phyloP scores from a whole-genome alignment of 2,113 vertebrate genomes.

The Crotalus helleri region DNA sequence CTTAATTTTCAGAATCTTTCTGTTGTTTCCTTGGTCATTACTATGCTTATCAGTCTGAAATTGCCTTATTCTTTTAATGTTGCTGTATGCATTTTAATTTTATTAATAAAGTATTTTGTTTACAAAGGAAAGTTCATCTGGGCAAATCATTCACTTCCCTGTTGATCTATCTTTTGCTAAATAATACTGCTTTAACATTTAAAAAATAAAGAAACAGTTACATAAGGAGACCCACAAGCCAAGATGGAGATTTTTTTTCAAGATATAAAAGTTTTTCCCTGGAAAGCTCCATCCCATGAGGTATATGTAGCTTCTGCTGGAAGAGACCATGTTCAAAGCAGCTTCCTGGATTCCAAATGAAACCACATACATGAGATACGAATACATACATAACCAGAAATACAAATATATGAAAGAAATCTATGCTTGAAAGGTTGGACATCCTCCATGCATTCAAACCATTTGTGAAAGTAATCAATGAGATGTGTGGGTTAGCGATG shows the following conservation, averaged over 20 bases:
- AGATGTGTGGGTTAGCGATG: background rate
- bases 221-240: background rate
- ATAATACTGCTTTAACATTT: background rate
- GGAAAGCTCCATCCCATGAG: background rate
- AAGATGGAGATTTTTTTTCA: background rate
- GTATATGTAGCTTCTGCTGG: background rate
- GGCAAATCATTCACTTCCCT: slow-evolving; percentile 34
- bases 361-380: background rate
- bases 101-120: background rate
- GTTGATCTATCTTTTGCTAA: background rate
- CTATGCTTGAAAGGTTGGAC: background rate
- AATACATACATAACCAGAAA: background rate
- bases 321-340: background rate
- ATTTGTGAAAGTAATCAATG: background rate
- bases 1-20: background rate
- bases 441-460: background rate
- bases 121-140: slow-evolving; percentile 42
- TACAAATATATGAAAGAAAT: background rate
- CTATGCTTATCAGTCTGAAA: background rate
- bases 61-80: background rate
- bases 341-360: background rate
- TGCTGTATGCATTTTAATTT: background rate
- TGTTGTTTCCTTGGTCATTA: background rate
- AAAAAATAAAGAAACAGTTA: background rate
- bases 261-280: background rate